Percentiles rank a stretch among this genome's conserved stretches.
These are phyloP conservation scores for Rotaria magnacalcarata DNA, from an alignment of 2,888 invertebrate genomes.

Conservation along the genomic window DNA sequence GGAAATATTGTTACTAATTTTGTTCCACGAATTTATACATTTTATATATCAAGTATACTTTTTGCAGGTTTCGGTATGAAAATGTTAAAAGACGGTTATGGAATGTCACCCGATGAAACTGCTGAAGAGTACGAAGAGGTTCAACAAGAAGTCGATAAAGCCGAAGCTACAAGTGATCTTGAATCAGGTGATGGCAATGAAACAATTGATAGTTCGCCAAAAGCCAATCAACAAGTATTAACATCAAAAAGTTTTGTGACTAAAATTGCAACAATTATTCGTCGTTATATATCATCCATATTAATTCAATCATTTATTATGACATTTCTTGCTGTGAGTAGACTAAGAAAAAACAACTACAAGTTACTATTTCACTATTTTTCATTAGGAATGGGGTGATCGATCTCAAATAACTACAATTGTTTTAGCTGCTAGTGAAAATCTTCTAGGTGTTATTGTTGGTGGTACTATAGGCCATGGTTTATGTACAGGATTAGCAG, in stretches of 20 bases:
- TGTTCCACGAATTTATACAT: conserved; percentile 85
- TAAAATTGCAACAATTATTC: conserved; percentile 3
- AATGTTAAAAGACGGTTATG: conserved; percentile 82
- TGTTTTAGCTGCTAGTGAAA: conserved; percentile 87
- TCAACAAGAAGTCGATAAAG: conserved; percentile 23
- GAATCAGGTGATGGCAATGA: not conserved
- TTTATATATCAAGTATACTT: conserved; percentile 87
- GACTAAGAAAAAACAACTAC: not conserved
- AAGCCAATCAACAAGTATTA: not conserved
- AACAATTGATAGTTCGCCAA: not conserved
- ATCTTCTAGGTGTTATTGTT: conserved; percentile 84
- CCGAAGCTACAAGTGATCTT: not conserved
- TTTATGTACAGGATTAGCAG: conserved; percentile 91
- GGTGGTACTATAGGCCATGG: conserved; percentile 91
- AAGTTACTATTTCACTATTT: not conserved
- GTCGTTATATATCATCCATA: conserved; percentile 42
- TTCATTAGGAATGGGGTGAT: conserved; percentile 85
- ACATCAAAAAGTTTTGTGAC: not conserved
- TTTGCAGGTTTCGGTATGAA: conserved; percentile 94
- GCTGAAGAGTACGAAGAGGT: conserved; percentile 46
- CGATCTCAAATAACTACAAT: conserved; percentile 94
- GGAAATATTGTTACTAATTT: conserved; percentile 83
- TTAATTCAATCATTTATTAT: conserved; percentile 44
- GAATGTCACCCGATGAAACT: conserved; percentile 51
- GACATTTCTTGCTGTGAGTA: conserved; percentile 43